Conservation (phyloP, 2,797 vertebrate species). For the Acanthurus lineatus region DNA sequence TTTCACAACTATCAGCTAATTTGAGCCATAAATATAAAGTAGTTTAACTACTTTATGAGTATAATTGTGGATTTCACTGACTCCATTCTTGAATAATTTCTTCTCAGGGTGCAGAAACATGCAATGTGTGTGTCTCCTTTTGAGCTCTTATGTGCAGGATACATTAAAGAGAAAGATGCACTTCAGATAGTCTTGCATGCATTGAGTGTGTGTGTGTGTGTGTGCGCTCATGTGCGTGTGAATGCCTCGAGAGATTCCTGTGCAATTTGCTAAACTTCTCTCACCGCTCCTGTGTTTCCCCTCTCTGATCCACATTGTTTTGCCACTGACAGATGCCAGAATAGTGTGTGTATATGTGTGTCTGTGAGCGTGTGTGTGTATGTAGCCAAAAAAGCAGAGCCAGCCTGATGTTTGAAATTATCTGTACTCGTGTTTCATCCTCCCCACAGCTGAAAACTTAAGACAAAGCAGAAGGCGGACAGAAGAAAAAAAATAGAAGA, state of each 20-base stretch:
- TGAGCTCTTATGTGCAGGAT: neutral
- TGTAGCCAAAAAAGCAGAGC: constrained; percentile 62
- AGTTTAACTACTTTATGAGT: constrained; percentile 10
- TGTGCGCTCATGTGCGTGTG: neutral
- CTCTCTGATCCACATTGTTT: constrained; percentile 74
- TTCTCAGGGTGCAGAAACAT: neutral
- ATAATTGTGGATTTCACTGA: constrained; percentile 27
- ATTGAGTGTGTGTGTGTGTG: constrained; percentile 23
- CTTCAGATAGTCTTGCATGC: constrained; percentile 28
- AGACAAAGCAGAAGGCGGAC: constrained; percentile 48
- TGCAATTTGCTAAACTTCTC: constrained; percentile 71
- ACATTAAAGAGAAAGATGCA: constrained; percentile 10
- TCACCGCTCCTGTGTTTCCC: constrained; percentile 52
- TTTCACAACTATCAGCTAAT: constrained; percentile 64
- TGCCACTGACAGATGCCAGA: constrained; percentile 76
- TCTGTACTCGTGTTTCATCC: constrained; percentile 62
- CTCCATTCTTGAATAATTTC: neutral
- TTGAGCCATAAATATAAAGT: constrained; percentile 46
- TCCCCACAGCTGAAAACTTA: constrained; percentile 44
- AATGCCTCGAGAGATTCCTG: constrained; percentile 53
- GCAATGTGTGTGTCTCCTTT: neutral
- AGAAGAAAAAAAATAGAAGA: neutral
- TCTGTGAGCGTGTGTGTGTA: neutral
- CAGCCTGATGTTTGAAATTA: constrained; percentile 80
- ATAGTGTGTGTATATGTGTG: constrained; percentile 33